Percentiles rank a stretch among this genome's conserved stretches.
Evolutionary conservation across 2,797 vertebrate genomes (phyloP).

Genomic region (Zalophus californianus): DNA sequence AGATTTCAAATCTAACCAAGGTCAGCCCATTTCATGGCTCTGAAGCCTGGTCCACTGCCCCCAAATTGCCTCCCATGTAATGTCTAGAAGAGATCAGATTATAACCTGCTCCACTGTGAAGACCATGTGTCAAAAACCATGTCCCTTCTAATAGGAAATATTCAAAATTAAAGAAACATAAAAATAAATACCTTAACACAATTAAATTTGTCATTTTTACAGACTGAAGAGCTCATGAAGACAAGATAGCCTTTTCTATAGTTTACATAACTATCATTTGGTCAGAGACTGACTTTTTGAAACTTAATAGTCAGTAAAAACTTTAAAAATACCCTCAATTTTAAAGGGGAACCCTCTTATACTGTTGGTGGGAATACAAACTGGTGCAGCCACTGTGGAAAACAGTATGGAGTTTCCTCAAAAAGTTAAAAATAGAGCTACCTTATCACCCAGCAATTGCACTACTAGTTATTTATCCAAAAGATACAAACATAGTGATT

Average conservation of each 20-base stretch:
- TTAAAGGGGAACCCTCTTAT: not conserved
- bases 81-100: not conserved
- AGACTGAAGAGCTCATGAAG: not conserved
- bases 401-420: not conserved
- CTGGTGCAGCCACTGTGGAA: not conserved
- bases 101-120: not conserved
- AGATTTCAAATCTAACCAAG: not conserved
- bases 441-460: not conserved
- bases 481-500: not conserved
- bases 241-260: not conserved
- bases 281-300: not conserved
- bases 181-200: not conserved
- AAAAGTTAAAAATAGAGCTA: not conserved
- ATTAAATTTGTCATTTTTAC: not conserved
- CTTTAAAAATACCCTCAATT: not conserved
- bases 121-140: not conserved
- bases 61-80: not conserved
- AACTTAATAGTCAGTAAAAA: not conserved
- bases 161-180: not conserved
- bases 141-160: not conserved
- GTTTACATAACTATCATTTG: not conserved
- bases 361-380: not conserved
- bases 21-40: not conserved
- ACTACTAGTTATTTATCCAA: not conserved
- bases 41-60: not conserved